These are phyloP conservation scores for Stenopsyche tienmushanensis DNA, from an alignment of 1,140 invertebrate genomes.

Conservation along the genomic window DNA sequence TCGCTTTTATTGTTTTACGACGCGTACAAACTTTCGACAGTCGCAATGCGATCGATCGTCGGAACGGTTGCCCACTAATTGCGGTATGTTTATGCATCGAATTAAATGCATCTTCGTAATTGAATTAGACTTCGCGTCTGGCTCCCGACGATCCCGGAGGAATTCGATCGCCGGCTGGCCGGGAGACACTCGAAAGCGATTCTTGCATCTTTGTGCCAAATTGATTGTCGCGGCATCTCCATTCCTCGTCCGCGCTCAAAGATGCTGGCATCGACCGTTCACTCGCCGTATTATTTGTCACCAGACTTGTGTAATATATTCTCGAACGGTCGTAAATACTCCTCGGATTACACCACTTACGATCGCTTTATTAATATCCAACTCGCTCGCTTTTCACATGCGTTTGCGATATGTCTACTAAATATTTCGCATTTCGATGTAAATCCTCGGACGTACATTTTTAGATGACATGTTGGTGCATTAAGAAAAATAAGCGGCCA, in stretches of 20 bases:
- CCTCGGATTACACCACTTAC: too few species aligned
- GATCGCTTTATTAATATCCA: background rate
- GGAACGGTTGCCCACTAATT: too few species aligned
- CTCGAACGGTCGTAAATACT: background rate
- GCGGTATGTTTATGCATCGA: too few species aligned
- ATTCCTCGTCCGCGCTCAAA: constrained; percentile 10
- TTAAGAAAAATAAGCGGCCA: too few species aligned
- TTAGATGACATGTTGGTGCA: too few species aligned
- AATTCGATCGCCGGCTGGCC: background rate
- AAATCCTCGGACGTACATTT: too few species aligned
- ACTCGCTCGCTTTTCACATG: too few species aligned
- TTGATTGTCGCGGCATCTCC: constrained; percentile 13
- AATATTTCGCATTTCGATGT: too few species aligned
- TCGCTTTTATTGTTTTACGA: background rate
- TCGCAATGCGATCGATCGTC: background rate
- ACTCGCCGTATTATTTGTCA: background rate
- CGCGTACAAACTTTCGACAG: background rate
- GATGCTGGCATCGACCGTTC: background rate
- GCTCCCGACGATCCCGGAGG: too few species aligned
- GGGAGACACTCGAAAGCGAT: constrained; percentile 17
- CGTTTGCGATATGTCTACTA: too few species aligned
- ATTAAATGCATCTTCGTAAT: too few species aligned
- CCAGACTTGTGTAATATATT: background rate
- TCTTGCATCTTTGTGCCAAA: constrained; percentile 11
- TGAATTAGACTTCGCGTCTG: too few species aligned